Percentiles rank a stretch among this genome's conserved stretches.
Evolutionary conservation across 2,888 invertebrate genomes (phyloP).

Genomic region (Emmelina monodactyla): DNA sequence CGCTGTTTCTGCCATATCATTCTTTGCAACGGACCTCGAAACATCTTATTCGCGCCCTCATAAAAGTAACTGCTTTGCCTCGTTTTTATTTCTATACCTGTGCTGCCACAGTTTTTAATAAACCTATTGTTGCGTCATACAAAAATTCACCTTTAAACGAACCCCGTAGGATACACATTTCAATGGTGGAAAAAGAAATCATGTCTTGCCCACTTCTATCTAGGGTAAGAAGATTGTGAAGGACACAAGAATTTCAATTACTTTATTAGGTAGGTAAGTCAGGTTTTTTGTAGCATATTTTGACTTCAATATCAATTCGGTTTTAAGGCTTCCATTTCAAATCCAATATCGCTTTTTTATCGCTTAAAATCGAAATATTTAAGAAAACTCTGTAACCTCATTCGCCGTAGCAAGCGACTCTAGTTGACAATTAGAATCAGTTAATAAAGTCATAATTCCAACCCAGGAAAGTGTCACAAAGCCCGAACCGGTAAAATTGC

Average conservation of each 20-base stretch:
- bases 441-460: not conserved
- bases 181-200: constrained; percentile 24
- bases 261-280: constrained; percentile 37
- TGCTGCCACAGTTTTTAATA: constrained; percentile 65
- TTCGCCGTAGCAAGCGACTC: no score
- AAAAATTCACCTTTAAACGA: constrained; percentile 24
- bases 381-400: no score
- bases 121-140: constrained; percentile 27
- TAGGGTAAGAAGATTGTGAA: constrained; percentile 54
- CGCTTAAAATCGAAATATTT: no score
- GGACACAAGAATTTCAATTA: constrained; percentile 63
- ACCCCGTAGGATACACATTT: constrained; percentile 22
- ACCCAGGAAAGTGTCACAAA: not conserved
- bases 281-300: no score
- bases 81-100: constrained; percentile 65
- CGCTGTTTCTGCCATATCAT: constrained; percentile 34
- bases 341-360: no score
- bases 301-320: no score
- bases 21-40: constrained; percentile 60
- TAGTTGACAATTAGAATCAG: not conserved
- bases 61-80: constrained; percentile 65
- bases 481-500: constrained; percentile 31
- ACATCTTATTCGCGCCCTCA: constrained; percentile 68
- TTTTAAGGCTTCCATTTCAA: no score
- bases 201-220: constrained; percentile 58